Conservation (phyloP, 2,797 vertebrate species). For the Falco columbarius region DNA sequence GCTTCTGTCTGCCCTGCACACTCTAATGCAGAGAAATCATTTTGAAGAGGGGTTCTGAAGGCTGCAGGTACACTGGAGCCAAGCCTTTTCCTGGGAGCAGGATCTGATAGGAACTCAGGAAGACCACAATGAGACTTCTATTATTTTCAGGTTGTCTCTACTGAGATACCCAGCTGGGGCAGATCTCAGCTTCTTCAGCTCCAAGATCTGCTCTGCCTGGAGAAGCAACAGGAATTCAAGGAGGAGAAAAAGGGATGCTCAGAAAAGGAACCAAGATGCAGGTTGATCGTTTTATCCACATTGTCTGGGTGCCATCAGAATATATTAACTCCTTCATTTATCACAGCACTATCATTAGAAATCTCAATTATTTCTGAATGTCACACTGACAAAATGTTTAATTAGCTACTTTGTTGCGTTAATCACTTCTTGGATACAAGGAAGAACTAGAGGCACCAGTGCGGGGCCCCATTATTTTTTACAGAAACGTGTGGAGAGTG, state of each 20-base stretch:
- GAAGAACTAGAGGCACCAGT: not conserved
- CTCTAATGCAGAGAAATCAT: not conserved
- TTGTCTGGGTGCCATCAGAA: conserved; percentile 38
- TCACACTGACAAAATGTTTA: conserved; percentile 62
- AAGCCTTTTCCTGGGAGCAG: rapidly evolving
- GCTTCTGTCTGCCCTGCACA: not conserved
- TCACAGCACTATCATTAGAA: conserved; percentile 60
- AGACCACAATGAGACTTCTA: not conserved
- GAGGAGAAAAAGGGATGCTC: not conserved
- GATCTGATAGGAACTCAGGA: not conserved
- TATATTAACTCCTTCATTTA: conserved; percentile 68
- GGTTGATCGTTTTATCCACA: not conserved
- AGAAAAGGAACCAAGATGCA: not conserved
- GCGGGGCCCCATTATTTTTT: conserved; percentile 1
- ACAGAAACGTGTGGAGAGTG: not conserved
- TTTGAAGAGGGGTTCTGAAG: not conserved
- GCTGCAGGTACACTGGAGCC: not conserved
- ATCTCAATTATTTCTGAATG: conserved; percentile 70
- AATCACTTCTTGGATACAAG: conserved; percentile 44
- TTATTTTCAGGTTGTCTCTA: not conserved
- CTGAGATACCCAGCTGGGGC: not conserved
- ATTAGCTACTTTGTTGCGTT: conserved; percentile 50
- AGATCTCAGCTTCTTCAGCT: not conserved
- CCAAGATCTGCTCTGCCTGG: not conserved
- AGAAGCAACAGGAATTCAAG: not conserved